phyloP scores from a whole-genome alignment of 2,797 vertebrate genomes.

The Passerculus sandwichensis region DNA sequence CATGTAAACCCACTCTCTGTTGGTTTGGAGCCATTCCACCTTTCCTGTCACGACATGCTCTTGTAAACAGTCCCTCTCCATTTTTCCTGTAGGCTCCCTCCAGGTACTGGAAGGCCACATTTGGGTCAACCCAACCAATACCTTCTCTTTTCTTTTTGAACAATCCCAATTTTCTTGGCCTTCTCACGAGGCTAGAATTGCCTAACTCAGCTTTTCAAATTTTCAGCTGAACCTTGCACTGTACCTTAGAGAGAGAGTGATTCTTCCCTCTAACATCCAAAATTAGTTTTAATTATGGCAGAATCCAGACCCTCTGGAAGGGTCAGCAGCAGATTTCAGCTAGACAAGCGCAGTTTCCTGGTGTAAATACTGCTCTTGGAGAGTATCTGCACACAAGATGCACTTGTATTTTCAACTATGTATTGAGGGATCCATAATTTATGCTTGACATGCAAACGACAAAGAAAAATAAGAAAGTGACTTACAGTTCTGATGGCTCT shows the following conservation, averaged over 20 bases:
- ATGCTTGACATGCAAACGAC: background rate
- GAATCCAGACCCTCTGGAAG: background rate
- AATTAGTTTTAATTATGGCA: background rate
- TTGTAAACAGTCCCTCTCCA: background rate
- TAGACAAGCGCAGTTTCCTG: background rate
- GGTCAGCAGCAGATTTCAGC: background rate
- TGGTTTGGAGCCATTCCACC: background rate
- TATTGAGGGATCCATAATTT: background rate
- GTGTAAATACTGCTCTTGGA: background rate
- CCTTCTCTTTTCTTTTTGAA: background rate
- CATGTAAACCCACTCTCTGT: background rate
- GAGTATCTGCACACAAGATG: background rate
- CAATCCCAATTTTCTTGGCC: background rate
- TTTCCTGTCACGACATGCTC: background rate
- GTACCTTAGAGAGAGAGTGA: background rate
- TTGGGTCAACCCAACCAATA: background rate
- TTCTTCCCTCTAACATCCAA: background rate
- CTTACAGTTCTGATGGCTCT: conserved; percentile 96
- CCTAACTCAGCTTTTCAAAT: background rate
- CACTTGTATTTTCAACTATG: background rate
- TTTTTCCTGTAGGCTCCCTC: background rate
- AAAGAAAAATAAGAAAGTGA: background rate
- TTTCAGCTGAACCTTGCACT: background rate
- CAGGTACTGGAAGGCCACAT: background rate
- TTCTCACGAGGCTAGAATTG: background rate